A percentile compares a stretch with the other conserved stretches of the same genome.
Conservation (phyloP, 92 coral and sea anemone species). For the Bergia puertoricense region DNA sequence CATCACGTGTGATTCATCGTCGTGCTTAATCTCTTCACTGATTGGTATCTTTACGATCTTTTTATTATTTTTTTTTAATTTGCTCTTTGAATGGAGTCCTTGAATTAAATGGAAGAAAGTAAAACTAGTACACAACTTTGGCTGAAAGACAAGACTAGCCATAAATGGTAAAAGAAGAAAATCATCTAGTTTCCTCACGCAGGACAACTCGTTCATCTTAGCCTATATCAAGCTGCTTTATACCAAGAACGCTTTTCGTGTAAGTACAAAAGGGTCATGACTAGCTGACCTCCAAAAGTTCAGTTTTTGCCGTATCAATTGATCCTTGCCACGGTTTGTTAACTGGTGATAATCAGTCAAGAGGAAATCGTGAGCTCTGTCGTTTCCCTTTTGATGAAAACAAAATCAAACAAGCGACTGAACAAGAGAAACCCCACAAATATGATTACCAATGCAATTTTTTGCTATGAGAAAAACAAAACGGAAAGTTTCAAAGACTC, state of each 20-base stretch:
- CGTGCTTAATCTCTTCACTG: not conserved
- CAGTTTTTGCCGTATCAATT: not conserved
- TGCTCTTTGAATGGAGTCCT: not conserved
- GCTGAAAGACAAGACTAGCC: not conserved
- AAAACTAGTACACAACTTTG: not conserved
- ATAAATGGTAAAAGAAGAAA: not conserved
- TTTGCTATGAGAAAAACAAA: not conserved
- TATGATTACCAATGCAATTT: not conserved
- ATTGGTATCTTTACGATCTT: not conserved
- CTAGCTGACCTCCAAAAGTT: not conserved
- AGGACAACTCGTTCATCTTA: not conserved
- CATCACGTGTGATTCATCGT: not conserved
- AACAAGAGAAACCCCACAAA: not conserved
- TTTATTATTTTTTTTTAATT: too few species aligned
- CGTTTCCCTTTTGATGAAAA: not conserved
- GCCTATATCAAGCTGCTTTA: not conserved
- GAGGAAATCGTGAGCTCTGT: not conserved
- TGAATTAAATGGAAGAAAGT: slow-evolving; percentile 1
- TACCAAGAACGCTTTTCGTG: slow-evolving; percentile 1
- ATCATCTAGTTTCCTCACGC: not conserved
- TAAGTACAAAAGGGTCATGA: not conserved
- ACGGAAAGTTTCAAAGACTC: too few species aligned
- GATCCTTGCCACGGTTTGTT: not conserved
- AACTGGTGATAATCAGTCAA: not conserved
- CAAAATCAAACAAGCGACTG: not conserved